phyloP scores from a whole-genome alignment of 2,797 vertebrate genomes.

The Poecilia picta region DNA sequence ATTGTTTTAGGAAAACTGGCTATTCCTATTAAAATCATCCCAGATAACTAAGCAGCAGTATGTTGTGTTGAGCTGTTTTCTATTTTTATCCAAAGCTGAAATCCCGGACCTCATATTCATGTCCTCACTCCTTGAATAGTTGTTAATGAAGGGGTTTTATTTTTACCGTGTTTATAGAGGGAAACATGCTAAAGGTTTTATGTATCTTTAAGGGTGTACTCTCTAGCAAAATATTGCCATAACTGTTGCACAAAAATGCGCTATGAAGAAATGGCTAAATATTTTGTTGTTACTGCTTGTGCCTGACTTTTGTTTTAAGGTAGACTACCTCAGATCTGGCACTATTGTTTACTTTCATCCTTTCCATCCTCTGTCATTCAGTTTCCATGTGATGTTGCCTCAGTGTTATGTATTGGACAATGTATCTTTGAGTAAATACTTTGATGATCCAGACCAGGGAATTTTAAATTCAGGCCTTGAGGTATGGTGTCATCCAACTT shows the following conservation, averaged over 20 bases:
- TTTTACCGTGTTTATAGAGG: slow-evolving; percentile 31
- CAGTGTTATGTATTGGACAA: neutral
- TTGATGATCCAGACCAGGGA: neutral
- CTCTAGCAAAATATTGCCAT: slow-evolving; percentile 9
- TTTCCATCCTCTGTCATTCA: neutral
- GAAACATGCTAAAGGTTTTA: slow-evolving; percentile 14
- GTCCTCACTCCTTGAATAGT: slow-evolving; percentile 14
- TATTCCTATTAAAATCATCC: slow-evolving; percentile 82
- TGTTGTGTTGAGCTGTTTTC: slow-evolving; percentile 8
- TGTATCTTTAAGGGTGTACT: slow-evolving; percentile 27
- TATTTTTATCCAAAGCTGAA: neutral
- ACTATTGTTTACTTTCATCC: neutral
- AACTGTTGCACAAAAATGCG: slow-evolving; percentile 55
- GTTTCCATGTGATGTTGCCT: neutral
- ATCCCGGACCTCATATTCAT: slow-evolving; percentile 16
- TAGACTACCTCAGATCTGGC: slow-evolving; percentile 67
- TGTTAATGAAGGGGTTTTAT: slow-evolving; percentile 65
- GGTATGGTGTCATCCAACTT: neutral
- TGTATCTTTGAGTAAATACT: neutral
- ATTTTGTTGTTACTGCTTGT: slow-evolving; percentile 19
- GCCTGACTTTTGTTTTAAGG: slow-evolving; percentile 36
- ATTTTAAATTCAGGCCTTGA: neutral
- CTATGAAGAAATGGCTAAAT: slow-evolving; percentile 56
- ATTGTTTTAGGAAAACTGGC: slow-evolving; percentile 82
- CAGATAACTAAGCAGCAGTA: slow-evolving; percentile 65